Percentiles rank a stretch among this genome's conserved stretches.
Conservation (phyloP, 2,797 vertebrate species). For the Carduelis carduelis region DNA sequence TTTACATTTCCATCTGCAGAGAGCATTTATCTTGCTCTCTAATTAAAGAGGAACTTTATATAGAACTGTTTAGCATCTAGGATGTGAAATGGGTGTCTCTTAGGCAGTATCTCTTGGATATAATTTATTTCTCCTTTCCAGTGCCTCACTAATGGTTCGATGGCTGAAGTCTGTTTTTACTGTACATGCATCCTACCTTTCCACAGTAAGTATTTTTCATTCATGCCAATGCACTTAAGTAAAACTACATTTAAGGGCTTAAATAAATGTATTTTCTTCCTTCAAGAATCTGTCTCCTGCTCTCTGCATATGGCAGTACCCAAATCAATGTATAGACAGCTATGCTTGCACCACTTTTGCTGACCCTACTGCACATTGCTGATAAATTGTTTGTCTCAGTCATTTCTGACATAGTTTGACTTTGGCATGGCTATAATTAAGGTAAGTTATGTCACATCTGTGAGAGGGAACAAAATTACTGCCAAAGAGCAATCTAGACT, state of each 20-base stretch:
- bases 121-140: conserved; percentile 54
- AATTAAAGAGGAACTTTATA: not conserved
- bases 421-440: not conserved
- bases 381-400: not conserved
- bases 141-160: conserved; percentile 89
- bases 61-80: not conserved
- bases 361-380: not conserved
- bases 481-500: not conserved
- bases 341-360: not conserved
- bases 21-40: not conserved
- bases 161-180: conserved; percentile 93
- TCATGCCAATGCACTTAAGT: not conserved
- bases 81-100: not conserved
- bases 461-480: not conserved
- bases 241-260: not conserved
- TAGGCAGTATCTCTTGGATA: not conserved
- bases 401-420: not conserved
- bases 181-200: conserved; percentile 92
- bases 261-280: not conserved
- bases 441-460: not conserved
- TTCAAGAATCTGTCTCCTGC: not conserved
- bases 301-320: not conserved
- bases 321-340: not conserved
- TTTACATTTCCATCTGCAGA: not conserved
- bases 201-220: conserved; percentile 84